Base-by-base conservation (phyloP, 2,797 vertebrate species). In the Tenualosa ilisha region DNA sequence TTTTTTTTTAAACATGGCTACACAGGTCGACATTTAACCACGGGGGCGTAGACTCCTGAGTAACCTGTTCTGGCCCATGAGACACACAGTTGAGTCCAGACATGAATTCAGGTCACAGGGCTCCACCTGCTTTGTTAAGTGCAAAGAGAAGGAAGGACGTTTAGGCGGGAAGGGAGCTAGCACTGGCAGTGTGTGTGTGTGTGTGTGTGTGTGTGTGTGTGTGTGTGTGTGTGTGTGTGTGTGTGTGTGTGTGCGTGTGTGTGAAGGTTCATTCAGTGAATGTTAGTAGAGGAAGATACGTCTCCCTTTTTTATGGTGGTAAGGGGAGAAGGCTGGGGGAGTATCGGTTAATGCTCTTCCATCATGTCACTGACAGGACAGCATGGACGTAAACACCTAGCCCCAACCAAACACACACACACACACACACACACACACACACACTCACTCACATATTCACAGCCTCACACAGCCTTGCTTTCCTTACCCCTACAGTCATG, bases 361-460 rank as follows among this genome's bases (percentile, higher is more conserved):
- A 75, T 75, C 31, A 68, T 68, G 56, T 86, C 87, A 81, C 37
- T 40, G 37, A 53, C 46, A 40, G 24, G 13, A n/a, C 3, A 81
- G 81, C 68, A 61, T 51, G 40, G 49, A 6, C 17, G 82, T 85
- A 83, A 82, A 54, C 26, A 83, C 20, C 26, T 13, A 22, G 6
- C 56, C 17, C 56, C 56, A 59, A 59, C 51, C 51, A 53, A n/a
- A 65, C 8, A 65, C 61, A 68, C 65, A 17, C 65, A 37, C 65
- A 17, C 65, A 37, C 65, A 37, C 63, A 13, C 63, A 31, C 63
- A 13, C 63, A 65, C 61, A 17, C 63, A 68, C 61, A 65, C 24
- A 26, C 6, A 65, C 61, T 24, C 61, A 65, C n/a, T 26, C 63
- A 65, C 63, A 65, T 24, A 65, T 9, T 24, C 63, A 65, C n/a